Evolutionary conservation across 2,113 vertebrate species (phyloP).

Genomic region (Phrynocephalus versicolor): DNA sequence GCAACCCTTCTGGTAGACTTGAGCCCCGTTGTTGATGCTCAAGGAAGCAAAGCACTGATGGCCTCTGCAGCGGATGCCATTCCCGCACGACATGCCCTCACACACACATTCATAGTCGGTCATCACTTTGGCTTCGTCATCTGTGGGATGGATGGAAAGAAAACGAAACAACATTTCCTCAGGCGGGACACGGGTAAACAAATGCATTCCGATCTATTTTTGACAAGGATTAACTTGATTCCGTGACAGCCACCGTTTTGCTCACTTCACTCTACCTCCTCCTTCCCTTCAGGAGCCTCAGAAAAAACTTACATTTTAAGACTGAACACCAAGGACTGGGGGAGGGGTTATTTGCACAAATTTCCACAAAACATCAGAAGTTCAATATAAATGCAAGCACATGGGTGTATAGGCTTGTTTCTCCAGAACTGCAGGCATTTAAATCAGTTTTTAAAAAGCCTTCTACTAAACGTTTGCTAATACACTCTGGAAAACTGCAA

Average conservation of each 20-base stretch:
- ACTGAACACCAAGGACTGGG: background rate
- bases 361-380: background rate
- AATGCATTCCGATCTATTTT: background rate
- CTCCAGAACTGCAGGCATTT: background rate
- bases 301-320: background rate
- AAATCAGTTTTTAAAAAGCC: too few relatives aligned
- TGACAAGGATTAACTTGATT: background rate
- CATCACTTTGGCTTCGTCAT: slow-evolving; percentile 77
- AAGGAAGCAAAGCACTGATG: slow-evolving; percentile 94
- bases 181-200: background rate
- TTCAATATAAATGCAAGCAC: background rate
- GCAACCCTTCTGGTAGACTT: slow-evolving; percentile 94
- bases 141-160: slow-evolving; percentile 67
- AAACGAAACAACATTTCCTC: background rate
- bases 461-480: background rate
- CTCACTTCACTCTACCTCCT: background rate
- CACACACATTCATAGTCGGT: slow-evolving; percentile 92
- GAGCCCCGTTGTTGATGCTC: slow-evolving; percentile 82
- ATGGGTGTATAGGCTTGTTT: background rate
- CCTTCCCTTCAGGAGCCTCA: background rate
- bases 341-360: too few relatives aligned
- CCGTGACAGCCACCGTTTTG: background rate
- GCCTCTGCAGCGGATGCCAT: slow-evolving; percentile 86
- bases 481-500: background rate
- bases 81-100: slow-evolving; percentile 89